Evolutionary conservation across 35 echinoderm and acorn worm genomes (phyloP).

Genomic region (Chiridota heheva): DNA sequence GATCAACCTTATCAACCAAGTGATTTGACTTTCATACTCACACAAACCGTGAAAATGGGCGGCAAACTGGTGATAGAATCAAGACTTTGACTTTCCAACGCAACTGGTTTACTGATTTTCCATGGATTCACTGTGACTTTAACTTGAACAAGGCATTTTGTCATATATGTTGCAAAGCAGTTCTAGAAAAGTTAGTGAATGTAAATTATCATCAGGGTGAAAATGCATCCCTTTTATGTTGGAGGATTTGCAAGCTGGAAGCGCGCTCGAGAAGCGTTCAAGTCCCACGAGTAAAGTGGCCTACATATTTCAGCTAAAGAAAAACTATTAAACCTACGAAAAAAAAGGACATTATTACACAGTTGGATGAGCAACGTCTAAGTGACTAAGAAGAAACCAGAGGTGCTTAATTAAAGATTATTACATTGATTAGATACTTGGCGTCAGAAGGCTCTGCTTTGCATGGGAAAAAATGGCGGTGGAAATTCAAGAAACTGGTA

Average conservation of each 20-base stretch:
- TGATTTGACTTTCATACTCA: not conserved
- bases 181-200: not conserved
- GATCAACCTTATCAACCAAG: conserved; percentile 5
- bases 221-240: not conserved
- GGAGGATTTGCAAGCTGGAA: conserved; percentile 1
- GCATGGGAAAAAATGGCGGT: not conserved
- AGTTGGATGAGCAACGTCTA: not conserved
- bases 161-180: conserved; percentile 10
- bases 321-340: not conserved
- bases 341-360: not conserved
- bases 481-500: not conserved
- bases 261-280: not conserved
- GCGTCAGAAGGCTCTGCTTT: not conserved
- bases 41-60: conserved; percentile 1
- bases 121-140: conserved; percentile 3
- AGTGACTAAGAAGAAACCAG: not conserved
- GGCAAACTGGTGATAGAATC: not conserved
- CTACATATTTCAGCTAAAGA: too few relatives aligned
- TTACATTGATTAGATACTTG: not conserved
- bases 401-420: not conserved
- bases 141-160: not conserved
- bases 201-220: not conserved
- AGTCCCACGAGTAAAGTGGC: too few relatives aligned
- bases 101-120: not conserved
- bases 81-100: conserved; percentile 13